Base-by-base conservation (phyloP, 2,797 vertebrate genomes). In the Lepus townsendii region DNA sequence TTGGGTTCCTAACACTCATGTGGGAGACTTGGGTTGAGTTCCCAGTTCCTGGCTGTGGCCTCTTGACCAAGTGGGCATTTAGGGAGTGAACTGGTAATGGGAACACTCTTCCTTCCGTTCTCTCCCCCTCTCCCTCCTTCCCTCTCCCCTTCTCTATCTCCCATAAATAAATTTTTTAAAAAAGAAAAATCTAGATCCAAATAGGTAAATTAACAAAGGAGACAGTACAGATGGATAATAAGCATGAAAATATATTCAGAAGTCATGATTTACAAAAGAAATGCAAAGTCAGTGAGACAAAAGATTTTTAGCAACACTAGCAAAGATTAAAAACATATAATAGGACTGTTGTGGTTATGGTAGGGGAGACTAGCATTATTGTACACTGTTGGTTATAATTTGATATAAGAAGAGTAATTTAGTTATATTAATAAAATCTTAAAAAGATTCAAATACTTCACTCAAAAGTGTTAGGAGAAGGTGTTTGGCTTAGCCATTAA, bases 211-310 rank as follows among this genome's bases (percentile, higher is more conserved):
- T 75, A 73, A 69, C n/a, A 88, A 92, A 94, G 24, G 72, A 87
- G 85, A 87, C 90, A 90, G 47, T 95, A 27, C 12, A n/a, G 32
- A 75, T 86, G 35, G 17, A 57, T 88, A 79, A 72, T 88, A 88
- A 94, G 60, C 13, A 76, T 60, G 20, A 52, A 80, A 91, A 68
- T 82, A 82, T 82, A 88, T 73, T 78, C 50, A 91, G 69, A 73
- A 65, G 24, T 92, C 32, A 85, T 80, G 42, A 83, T 22, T 92
- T 83, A 95, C 68, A 57, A 91, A 85, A 79, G 47, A 93, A 91
- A 90, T 90, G 17, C 30, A 77, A 69, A 91, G 80, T 90, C 35
- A 78, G 27, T 63, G 32, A 89, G 32, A 60, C 66, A 78, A 27
- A 86, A 4, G 22, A 57, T 85, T 92, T 96, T 76, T 92, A 30